These are phyloP conservation scores for Pseudomyrmex flavicornis DNA, from an alignment of 1,140 invertebrate species.

Conservation along the genomic window DNA sequence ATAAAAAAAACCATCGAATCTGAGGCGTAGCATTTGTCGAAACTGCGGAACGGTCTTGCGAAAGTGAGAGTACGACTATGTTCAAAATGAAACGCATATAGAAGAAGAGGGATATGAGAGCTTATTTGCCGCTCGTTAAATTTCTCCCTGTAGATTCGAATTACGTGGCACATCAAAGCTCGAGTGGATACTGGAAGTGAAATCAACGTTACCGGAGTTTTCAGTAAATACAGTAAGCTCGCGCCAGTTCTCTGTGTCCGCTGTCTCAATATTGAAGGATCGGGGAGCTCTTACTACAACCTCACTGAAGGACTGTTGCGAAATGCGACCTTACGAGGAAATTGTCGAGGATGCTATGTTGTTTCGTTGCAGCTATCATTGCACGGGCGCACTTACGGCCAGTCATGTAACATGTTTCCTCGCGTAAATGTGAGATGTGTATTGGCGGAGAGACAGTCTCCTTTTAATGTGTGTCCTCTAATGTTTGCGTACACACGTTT, in stretches of 20 bases:
- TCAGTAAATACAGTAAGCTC: conserved; percentile 10
- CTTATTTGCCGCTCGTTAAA: conserved; percentile 42
- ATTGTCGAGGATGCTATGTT: conserved; percentile 40
- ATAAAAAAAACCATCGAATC: no score
- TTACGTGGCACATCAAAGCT: conserved; percentile 4
- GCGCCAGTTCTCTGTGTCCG: neutral
- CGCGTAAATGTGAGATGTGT: neutral
- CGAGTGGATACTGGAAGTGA: neutral
- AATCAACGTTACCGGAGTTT: conserved; percentile 36
- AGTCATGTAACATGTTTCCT: conserved; percentile 2
- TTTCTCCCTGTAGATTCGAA: conserved; percentile 9
- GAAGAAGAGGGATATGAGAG: neutral
- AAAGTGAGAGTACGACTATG: neutral
- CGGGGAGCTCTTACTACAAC: neutral
- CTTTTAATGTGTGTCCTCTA: neutral
- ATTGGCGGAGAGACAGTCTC: neutral
- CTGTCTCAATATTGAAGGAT: conserved; percentile 60
- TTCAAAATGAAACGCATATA: neutral
- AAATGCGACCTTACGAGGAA: conserved; percentile 13
- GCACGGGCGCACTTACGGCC: neutral
- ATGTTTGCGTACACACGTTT: neutral
- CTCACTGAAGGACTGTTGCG: conserved; percentile 23
- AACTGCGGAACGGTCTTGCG: neutral
- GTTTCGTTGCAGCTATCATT: neutral
- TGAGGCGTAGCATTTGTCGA: neutral